Conservation (phyloP, 1,140 invertebrate species). For the Drosophila sulfurigaster region DNA sequence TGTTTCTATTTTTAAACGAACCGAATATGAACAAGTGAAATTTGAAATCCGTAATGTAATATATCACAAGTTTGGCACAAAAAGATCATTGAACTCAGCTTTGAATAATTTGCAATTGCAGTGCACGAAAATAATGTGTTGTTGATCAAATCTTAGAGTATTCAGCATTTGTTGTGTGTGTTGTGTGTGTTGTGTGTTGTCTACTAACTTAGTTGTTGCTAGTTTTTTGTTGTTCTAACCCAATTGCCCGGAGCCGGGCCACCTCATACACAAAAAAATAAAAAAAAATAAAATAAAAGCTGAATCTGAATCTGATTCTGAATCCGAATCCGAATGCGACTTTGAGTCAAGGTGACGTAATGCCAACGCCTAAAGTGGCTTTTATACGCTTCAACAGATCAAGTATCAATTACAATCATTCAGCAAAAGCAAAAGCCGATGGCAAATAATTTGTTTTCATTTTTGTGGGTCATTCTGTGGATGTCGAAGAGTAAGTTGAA, state of each 20-base stretch:
- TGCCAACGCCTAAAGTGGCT: conserved; percentile 78
- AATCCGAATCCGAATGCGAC: conserved; percentile 37
- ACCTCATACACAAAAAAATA: conserved; percentile 11
- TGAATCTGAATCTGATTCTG: conserved; percentile 22
- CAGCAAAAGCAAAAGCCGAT: conserved; percentile 32
- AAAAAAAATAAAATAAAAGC: background rate
- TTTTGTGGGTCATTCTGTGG: conserved; percentile 63
- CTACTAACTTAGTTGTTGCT: background rate
- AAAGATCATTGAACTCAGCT: conserved; percentile 35
- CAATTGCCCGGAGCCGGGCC: conserved; percentile 41
- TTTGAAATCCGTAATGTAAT: conserved; percentile 29
- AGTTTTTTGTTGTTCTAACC: conserved; percentile 34
- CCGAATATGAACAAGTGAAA: conserved; percentile 29
- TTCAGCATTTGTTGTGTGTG: conserved; percentile 14
- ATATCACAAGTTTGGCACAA: conserved; percentile 24
- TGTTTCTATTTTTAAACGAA: conserved; percentile 1
- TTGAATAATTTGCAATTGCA: too few relatives aligned
- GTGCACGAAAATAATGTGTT: too few relatives aligned
- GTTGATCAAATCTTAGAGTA: conserved; percentile 19
- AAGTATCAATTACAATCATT: conserved; percentile 79
- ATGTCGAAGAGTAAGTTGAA: conserved; percentile 7
- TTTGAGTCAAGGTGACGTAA: conserved; percentile 78
- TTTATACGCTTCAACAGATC: conserved; percentile 80
- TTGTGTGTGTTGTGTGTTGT: conserved; percentile 1
- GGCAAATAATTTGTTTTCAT: conserved; percentile 26